These are phyloP conservation scores for Cryptocheilus praepositus DNA, from an alignment of 2,888 invertebrate species.

Conservation along the genomic window DNA sequence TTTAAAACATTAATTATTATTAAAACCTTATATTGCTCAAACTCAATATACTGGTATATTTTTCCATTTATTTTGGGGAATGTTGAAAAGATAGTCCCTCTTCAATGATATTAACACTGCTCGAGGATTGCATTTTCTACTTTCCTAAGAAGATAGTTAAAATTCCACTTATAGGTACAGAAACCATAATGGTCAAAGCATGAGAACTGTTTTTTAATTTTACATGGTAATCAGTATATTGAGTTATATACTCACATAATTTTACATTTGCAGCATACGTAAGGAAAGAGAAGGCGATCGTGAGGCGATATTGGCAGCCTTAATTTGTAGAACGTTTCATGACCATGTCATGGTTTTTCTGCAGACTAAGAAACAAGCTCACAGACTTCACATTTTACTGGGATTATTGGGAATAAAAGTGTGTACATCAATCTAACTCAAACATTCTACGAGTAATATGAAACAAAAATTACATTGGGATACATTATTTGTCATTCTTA, in stretches of 20 bases:
- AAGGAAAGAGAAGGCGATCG: slow-evolving; percentile 92
- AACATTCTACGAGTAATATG: slow-evolving; percentile 1
- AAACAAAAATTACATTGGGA: slow-evolving; percentile 5
- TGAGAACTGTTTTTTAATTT: too few species aligned
- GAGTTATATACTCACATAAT: neutral
- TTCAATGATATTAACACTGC: too few species aligned
- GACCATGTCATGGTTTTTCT: slow-evolving; percentile 96
- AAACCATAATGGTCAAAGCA: too few species aligned
- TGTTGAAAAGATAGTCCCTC: neutral
- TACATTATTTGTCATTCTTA: neutral
- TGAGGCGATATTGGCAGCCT: slow-evolving; percentile 90
- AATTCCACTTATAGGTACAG: too few species aligned
- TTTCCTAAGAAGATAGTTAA: too few species aligned
- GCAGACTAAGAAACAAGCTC: slow-evolving; percentile 96
- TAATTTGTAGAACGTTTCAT: slow-evolving; percentile 91
- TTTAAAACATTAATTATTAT: too few species aligned
- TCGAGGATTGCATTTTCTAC: too few species aligned
- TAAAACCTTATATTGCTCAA: too few species aligned
- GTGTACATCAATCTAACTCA: slow-evolving; percentile 54
- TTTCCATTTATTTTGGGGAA: neutral
- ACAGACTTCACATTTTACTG: slow-evolving; percentile 92
- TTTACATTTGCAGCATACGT: slow-evolving; percentile 81
- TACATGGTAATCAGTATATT: too few species aligned
- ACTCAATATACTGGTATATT: slow-evolving; percentile 1
- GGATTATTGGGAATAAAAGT: slow-evolving; percentile 93